Evolutionary conservation across 2,888 invertebrate genomes (phyloP), one percentile per base, ranked within the genome.

Genomic region (Andrena bicolor): DNA sequence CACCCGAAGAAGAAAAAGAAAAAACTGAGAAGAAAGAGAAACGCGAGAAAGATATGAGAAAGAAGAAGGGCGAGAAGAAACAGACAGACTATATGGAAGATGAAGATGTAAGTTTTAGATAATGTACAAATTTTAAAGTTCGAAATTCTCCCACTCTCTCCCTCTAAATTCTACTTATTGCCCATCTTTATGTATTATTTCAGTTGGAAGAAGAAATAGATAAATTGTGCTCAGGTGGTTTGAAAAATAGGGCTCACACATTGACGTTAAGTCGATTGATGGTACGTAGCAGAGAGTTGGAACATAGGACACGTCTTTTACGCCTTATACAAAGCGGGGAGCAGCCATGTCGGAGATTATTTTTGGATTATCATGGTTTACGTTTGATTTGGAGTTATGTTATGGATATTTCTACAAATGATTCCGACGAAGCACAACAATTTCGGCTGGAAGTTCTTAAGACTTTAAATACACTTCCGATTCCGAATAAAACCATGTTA

Each of bases 371-470:
- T 94, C 98, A 99, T 91, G 99, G 99, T 0, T 95, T 99, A 74
- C 95, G 98, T 6, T 94, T 99, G 73, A 95, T 99, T 77, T 98
- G 98, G 95, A 98, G 98, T 35, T 99, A 99, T 97, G 98, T 99
- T 96, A 96, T 96, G 77, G 98, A 98, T 91, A 95, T 96, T 0
- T 95, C 96, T 26, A 91, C 94, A 0, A 94, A 94, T 73, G 94
- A 95, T 88, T 95, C 94, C 93, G 95, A 89, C 60, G 94, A 93
- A 73, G 89, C 90, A 35, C 92, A 92, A 74, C 90, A 90, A 48
- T 92, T 93, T 60, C 90, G 92, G 13, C 95, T 96, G 84, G 96
- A 97, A 90, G 95, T 97, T 92, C 94, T 99, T 32, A 96, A 96
- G 90, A 97, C 98, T 0, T 94, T 99, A 77, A 96, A 97, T 85